Base-by-base conservation (phyloP, 2,113 vertebrate genomes). In the Zosterops lateralis region DNA sequence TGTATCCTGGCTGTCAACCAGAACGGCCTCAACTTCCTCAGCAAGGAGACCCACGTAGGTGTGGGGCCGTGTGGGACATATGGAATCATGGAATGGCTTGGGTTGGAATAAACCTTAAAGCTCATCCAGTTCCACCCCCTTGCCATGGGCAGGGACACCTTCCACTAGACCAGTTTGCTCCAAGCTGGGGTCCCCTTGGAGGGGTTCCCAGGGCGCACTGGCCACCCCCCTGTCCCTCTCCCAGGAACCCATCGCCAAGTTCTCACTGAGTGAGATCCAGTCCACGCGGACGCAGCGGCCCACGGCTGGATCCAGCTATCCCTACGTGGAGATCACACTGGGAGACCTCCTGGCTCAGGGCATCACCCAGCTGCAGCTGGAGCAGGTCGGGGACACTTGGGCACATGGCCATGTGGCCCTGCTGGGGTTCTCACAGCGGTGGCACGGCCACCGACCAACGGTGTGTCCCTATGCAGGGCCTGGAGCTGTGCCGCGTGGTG, bases 1-100 rank as follows among this genome's bases (percentile, higher is more conserved):
- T 99, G 99, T 92, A 98, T 99, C 96, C 97, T 99, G 91, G 99
- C 99, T 0, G 97, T 99, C 84, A 99, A 99, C 96, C 98, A 99
- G 90, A 99, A 99, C 0, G 99, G 99, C 66, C 98, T 99, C 75
- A 98, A 98, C 97, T 99, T 99, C 96, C 98, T 99, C 62, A 98
- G 98, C 97, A 99, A 98, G 53, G 98, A 99, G 50, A 99, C 98
- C 60, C 99, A 99, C 2, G 99, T 99, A 98, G 81, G 99, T 97
- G 62, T 60, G 40, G 78, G 60, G 40, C 22, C 4, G 1, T 28
- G 24, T 24, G 77, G 61, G 70, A 47, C 45, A 18, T 14, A 1
- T 1, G 47, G 60, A 51, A 19, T 18, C 51, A 7, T 7, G 60
- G 77, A 61, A 19, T 4, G 34, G 54, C 22, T 68, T 3, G 29